phyloP scores from a whole-genome alignment of 2,888 invertebrate species.

The Romanomermis culicivorax region DNA sequence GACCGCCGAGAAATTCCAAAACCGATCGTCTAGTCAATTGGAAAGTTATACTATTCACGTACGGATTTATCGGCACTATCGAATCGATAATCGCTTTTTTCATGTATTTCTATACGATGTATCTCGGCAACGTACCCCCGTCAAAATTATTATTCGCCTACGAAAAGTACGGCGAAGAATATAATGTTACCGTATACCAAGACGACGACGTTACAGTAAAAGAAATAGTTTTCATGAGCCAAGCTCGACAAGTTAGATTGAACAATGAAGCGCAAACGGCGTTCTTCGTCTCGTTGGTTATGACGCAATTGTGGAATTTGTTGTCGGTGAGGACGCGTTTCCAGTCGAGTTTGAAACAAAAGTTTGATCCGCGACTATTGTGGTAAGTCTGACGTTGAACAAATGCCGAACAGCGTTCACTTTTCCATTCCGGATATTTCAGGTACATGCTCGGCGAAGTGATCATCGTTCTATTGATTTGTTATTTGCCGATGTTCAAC shows the following conservation, averaged over 20 bases:
- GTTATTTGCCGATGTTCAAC: neutral
- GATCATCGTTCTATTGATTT: neutral
- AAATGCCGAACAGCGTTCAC: too few relatives aligned
- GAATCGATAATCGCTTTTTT: constrained; percentile 5
- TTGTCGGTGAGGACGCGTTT: neutral
- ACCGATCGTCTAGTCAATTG: constrained; percentile 3
- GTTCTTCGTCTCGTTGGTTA: constrained; percentile 1
- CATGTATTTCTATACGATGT: constrained; percentile 3
- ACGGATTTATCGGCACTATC: neutral
- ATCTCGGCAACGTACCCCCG: neutral
- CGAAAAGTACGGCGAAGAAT: neutral
- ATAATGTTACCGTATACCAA: neutral
- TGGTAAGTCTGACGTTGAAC: too few relatives aligned
- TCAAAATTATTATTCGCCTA: neutral
- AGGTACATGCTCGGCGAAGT: neutral
- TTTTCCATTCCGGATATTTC: too few relatives aligned
- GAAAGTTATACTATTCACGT: neutral
- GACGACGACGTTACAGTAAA: neutral
- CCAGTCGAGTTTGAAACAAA: neutral
- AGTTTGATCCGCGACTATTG: neutral
- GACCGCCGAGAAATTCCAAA: neutral
- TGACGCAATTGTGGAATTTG: constrained; percentile 1
- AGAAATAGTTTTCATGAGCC: neutral
- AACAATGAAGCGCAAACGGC: constrained; percentile 1
- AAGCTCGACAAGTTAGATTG: neutral